Percentiles rank a stretch among this genome's conserved stretches.
These are phyloP conservation scores for Phanerotoma sp. DNA, from an alignment of 2,888 invertebrate genomes.

Conservation along the genomic window DNA sequence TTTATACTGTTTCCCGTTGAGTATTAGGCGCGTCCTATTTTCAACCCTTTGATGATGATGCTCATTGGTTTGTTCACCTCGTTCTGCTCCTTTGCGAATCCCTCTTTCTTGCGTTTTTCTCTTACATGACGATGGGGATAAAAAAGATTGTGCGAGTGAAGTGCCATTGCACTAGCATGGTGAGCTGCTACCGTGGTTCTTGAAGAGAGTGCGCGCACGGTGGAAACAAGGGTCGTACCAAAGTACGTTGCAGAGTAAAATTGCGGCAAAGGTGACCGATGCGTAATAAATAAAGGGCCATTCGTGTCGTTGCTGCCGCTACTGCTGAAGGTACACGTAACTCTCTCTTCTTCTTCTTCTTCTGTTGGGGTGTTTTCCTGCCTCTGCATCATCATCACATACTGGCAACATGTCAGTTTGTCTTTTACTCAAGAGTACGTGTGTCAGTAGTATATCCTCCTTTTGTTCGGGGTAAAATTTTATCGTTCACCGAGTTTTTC, in stretches of 20 bases:
- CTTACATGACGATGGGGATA: slow-evolving; percentile 12
- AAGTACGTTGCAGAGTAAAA: slow-evolving; percentile 29
- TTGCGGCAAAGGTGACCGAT: slow-evolving; percentile 35
- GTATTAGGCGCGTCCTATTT: slow-evolving; percentile 15
- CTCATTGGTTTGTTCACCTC: slow-evolving; percentile 27
- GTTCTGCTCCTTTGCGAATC: slow-evolving; percentile 10
- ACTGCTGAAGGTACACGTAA: too few relatives aligned
- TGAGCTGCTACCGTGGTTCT: slow-evolving; percentile 7
- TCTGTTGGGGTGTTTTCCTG: neutral
- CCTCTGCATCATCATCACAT: slow-evolving; percentile 13
- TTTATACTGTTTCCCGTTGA: slow-evolving; percentile 1
- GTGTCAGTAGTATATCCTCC: slow-evolving; percentile 8
- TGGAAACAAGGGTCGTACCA: slow-evolving; percentile 31
- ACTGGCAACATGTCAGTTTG: slow-evolving; percentile 8
- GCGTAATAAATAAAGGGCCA: slow-evolving; percentile 36
- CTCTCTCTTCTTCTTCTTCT: too few relatives aligned
- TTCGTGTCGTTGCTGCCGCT: slow-evolving; percentile 33
- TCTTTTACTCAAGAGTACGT: slow-evolving; percentile 8
- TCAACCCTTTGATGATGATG: slow-evolving; percentile 20
- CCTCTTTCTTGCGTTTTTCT: slow-evolving; percentile 1
- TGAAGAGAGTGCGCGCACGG: slow-evolving; percentile 1
- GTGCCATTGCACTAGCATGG: slow-evolving; percentile 28
- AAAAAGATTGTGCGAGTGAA: slow-evolving; percentile 15
- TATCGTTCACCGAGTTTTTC: slow-evolving; percentile 20
- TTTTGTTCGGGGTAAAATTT: slow-evolving; percentile 12